Percentiles rank a stretch among this genome's conserved stretches.
These are phyloP conservation scores for Cinara cedri DNA, from an alignment of 2,888 invertebrate species.

Conservation along the genomic window DNA sequence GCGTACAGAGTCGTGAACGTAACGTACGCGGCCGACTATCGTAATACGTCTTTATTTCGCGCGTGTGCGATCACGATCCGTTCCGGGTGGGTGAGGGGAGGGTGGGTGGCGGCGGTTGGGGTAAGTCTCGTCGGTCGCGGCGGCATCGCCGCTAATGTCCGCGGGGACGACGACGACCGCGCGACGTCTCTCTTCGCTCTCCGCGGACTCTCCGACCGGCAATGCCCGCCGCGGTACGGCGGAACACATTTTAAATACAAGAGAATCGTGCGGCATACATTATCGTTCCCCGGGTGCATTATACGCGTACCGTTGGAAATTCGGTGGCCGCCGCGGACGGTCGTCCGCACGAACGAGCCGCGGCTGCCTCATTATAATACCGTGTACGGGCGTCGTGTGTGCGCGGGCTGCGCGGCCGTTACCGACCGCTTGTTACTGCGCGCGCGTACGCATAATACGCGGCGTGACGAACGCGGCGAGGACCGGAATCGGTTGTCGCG, in stretches of 20 bases:
- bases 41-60: conserved; percentile 55
- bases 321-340: conserved; percentile 33
- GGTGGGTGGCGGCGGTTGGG: too few species aligned
- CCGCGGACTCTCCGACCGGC: background rate
- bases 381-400: background rate
- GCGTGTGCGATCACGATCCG: conserved; percentile 49
- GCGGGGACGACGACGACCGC: too few species aligned
- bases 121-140: conserved; percentile 14
- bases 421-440: background rate
- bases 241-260: background rate
- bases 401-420: too few species aligned
- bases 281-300: too few species aligned
- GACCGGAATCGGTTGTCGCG: too few species aligned
- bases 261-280: conserved; percentile 28
- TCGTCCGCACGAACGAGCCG: conserved; percentile 24
- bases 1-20: conserved; percentile 38
- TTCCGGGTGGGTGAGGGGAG: conserved; percentile 28
- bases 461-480: background rate
- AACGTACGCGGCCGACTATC: conserved; percentile 28
- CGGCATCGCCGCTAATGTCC: too few species aligned
- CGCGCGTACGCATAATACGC: background rate
- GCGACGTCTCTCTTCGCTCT: background rate
- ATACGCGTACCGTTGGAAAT: conserved; percentile 28
- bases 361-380: conserved; percentile 40
- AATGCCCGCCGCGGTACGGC: background rate